phyloP scores from a whole-genome alignment of 2,888 invertebrate species.

The Alentia gelatinosa region DNA sequence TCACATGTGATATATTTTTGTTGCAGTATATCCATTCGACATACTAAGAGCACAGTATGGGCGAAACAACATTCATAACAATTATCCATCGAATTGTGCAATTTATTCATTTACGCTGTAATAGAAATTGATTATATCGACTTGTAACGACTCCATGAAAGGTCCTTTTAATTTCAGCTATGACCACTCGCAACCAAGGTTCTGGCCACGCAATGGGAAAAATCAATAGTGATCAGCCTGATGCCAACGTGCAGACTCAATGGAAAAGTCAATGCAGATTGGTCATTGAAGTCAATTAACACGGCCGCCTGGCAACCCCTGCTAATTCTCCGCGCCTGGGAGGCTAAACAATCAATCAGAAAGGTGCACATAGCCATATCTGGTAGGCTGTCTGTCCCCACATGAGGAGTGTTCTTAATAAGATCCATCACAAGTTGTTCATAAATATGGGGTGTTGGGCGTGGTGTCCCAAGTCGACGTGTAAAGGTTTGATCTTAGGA shows the following conservation, averaged over 20 bases:
- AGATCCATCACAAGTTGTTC: too few species aligned
- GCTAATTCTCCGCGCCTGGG: neutral
- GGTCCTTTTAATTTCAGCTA: neutral
- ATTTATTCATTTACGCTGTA: neutral
- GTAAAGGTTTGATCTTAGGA: neutral
- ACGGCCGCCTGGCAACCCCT: neutral
- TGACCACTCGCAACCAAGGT: neutral
- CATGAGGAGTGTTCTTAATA: too few species aligned
- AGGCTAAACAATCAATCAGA: too few species aligned
- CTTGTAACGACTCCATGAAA: neutral
- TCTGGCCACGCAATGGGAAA: neutral
- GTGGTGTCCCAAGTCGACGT: neutral
- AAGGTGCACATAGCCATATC: too few species aligned
- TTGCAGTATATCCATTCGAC: too few species aligned
- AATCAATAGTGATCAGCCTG: slow-evolving; percentile 24
- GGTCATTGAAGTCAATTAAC: slow-evolving; percentile 23
- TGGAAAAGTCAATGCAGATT: neutral
- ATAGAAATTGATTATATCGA: neutral
- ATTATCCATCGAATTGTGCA: neutral
- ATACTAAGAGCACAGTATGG: too few species aligned
- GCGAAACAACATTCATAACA: too few species aligned
- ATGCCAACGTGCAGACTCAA: neutral
- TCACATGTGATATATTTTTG: too few species aligned
- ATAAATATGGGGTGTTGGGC: too few species aligned
- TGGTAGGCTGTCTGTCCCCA: too few species aligned